A percentile compares a stretch with the other conserved stretches of the same genome.
These are phyloP conservation scores for Pseudocheirus occidentalis DNA, from an alignment of 2,797 vertebrate genomes.

Conservation along the genomic window DNA sequence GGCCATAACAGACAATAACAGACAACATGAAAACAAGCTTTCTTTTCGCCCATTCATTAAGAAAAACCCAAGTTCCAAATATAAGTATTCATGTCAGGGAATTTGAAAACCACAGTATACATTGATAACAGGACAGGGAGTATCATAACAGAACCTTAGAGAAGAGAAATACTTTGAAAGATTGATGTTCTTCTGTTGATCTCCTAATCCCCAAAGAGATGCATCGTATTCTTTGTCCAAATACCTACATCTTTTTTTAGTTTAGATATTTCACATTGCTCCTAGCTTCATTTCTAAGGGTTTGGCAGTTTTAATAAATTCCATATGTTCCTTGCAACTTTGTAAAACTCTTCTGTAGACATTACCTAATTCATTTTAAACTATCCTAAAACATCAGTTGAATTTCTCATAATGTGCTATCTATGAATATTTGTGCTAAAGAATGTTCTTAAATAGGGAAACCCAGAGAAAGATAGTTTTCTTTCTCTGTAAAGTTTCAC, in stretches of 20 bases:
- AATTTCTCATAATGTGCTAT: conserved; percentile 57
- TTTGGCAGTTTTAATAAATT: conserved; percentile 73
- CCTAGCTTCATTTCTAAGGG: conserved; percentile 68
- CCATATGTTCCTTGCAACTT: conserved; percentile 67
- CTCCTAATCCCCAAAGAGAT: neutral
- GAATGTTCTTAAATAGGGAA: conserved; percentile 21
- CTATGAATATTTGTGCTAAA: conserved; percentile 52
- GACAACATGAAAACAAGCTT: neutral
- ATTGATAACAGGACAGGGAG: neutral
- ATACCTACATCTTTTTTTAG: conserved; percentile 69
- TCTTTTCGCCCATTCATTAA: neutral
- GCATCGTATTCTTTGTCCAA: conserved; percentile 55
- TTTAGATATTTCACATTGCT: conserved; percentile 70
- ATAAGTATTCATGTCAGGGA: neutral
- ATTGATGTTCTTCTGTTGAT: neutral
- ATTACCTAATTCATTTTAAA: conserved; percentile 74
- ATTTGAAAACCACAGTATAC: neutral
- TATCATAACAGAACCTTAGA: neutral
- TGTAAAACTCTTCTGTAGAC: conserved; percentile 75
- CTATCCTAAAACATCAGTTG: conserved; percentile 58
- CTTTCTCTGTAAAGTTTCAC: conserved; percentile 6
- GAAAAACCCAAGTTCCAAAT: neutral
- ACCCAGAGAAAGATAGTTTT: conserved; percentile 11
- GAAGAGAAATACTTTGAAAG: neutral
- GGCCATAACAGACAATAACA: neutral